Base-by-base conservation (phyloP, 2,888 invertebrate genomes). In the Drosophila subsilvestris region DNA sequence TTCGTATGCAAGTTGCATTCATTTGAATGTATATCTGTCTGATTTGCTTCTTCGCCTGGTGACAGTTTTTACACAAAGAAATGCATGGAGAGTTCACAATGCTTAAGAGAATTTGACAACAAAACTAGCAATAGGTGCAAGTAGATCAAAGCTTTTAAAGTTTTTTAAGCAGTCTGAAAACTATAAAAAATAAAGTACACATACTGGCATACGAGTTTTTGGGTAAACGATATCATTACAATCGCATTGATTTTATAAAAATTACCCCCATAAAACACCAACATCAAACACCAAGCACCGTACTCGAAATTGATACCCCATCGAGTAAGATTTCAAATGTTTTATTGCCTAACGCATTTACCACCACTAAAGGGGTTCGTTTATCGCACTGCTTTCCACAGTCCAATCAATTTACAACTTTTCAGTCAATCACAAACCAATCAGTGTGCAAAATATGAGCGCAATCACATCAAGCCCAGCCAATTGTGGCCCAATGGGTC, bases 391-490 rank as follows among this genome's bases (percentile, higher is more conserved):
- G 63, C 72, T 73, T 74, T 37, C 37, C 70, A 65, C 67, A 75
- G 65, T 44, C 70, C 75, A 84, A 81, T 82, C 76, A 86, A 76
- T 78, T 78, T 69, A 75, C 72, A 76, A 78, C 75, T 74, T 86
- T 83, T 72, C 76, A 76, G 74, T 80, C 88, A 78, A 78, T 85
- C 86, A 69, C 59, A 70, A 80, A 70, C 66, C 84, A 75, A 86
- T 67, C 76, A 71, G 72, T 69, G 65, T 70, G 63, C 49, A 73
- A 65, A 72, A 75, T 58, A 66, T 72, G 63, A 66, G 69, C 76
- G 65, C 86, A 88, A 77, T 79, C 84, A 86, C 74, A 74, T 57
- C 80, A 68, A 56, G 74, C 87, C 87, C 80, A 80, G 76, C 87
- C 87, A 86, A 84, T 84, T 81, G 81, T 65, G 57, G 47, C 54